Percentiles rank a stretch among this genome's conserved stretches.
Conservation (phyloP, 2,888 invertebrate species). For the Thymelicus sylvestris region DNA sequence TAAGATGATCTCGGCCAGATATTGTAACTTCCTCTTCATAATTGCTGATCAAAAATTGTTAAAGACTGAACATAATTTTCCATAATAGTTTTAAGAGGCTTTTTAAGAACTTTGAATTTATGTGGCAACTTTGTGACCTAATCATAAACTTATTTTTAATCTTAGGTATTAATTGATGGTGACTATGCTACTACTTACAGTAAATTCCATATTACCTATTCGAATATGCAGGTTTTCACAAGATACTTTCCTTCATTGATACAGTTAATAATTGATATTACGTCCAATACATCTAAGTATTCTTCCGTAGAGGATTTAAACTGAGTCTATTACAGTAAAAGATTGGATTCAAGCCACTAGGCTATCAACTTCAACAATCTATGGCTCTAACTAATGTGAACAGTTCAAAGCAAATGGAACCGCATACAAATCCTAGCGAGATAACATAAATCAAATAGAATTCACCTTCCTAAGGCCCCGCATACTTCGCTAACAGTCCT, state of each 20-base stretch:
- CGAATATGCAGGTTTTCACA: no score
- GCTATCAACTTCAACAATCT: background rate
- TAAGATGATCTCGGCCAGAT: slow-evolving; percentile 12
- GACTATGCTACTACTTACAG: no score
- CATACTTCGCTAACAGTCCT: slow-evolving; percentile 25
- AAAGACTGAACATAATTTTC: slow-evolving; percentile 1
- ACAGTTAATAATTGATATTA: no score
- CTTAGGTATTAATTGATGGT: no score
- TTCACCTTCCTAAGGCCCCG: slow-evolving; percentile 11
- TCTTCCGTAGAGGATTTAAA: no score
- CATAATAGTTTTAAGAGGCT: slow-evolving; percentile 7
- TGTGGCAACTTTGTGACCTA: no score
- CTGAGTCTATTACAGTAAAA: background rate
- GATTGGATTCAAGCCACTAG: background rate
- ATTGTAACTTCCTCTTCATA: slow-evolving; percentile 11
- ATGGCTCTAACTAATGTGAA: slow-evolving; percentile 10
- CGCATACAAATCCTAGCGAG: slow-evolving; percentile 27
- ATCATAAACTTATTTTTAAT: no score
- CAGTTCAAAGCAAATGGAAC: slow-evolving; percentile 21
- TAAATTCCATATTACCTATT: no score
- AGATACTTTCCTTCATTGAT: no score
- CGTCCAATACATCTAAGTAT: no score
- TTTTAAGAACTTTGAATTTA: background rate
- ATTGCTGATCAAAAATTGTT: slow-evolving; percentile 7
- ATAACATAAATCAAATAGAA: slow-evolving; percentile 39